Evolutionary conservation across 2,797 vertebrate species (phyloP).

Genomic region (Chiroxiphia lanceolata): DNA sequence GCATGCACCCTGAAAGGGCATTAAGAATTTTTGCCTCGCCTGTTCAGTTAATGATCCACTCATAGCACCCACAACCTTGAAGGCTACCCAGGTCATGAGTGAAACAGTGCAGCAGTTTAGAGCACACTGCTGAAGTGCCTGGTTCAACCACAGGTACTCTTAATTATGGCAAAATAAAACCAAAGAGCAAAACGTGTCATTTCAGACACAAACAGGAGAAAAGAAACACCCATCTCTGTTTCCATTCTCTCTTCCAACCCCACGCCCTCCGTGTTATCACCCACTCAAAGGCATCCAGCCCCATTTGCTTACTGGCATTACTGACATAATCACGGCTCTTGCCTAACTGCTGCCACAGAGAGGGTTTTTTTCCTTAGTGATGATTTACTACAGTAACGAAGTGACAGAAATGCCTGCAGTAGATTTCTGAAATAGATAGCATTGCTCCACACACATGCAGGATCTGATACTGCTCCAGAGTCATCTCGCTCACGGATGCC

Average conservation of each 20-base stretch:
- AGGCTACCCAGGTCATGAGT: not conserved
- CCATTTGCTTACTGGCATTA: slow-evolving; percentile 21
- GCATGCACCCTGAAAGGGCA: not conserved
- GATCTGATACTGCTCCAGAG: not conserved
- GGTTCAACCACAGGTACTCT: not conserved
- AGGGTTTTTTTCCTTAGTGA: not conserved
- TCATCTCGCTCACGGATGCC: not conserved
- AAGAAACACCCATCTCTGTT: not conserved
- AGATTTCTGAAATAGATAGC: slow-evolving; percentile 35
- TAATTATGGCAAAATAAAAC: not conserved
- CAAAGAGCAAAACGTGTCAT: not conserved
- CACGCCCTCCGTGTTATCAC: not conserved
- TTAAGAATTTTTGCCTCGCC: slow-evolving; percentile 47
- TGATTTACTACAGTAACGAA: slow-evolving; percentile 38
- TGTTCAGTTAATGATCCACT: slow-evolving; percentile 71
- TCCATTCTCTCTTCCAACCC: not conserved
- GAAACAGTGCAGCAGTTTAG: not conserved
- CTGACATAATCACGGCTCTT: slow-evolving; percentile 22
- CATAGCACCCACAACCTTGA: not conserved
- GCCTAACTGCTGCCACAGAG: slow-evolving; percentile 4
- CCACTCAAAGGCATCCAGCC: not conserved
- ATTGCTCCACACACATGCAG: slow-evolving; percentile 13
- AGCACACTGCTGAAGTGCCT: not conserved
- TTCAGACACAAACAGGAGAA: not conserved
- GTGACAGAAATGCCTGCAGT: slow-evolving; percentile 39